Conservation (phyloP, 2,113 vertebrate genomes). For the Suncus etruscus region DNA sequence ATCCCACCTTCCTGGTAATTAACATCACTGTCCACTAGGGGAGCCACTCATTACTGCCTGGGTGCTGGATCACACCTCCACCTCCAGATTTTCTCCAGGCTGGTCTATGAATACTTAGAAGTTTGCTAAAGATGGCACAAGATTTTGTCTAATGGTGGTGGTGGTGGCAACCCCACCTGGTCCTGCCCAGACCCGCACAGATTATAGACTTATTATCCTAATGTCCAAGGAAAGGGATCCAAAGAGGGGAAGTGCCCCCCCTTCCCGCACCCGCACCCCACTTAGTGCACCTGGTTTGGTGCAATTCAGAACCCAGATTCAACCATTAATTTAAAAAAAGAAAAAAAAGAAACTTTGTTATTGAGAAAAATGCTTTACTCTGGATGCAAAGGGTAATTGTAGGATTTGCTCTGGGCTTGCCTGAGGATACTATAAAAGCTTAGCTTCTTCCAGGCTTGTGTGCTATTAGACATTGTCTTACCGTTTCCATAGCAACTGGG, state of each 20-base stretch:
- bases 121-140: neutral
- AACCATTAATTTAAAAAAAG: no score
- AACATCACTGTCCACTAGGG: neutral
- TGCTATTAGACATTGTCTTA: neutral
- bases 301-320: no score
- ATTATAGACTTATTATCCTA: neutral
- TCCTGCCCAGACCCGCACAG: neutral
- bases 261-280: no score
- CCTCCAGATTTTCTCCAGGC: neutral
- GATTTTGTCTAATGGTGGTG: neutral
- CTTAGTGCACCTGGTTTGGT: no score
- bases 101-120: neutral
- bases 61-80: fast-evolving
- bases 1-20: neutral
- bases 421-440: neutral
- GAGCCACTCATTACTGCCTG: neutral
- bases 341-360: neutral
- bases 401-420: neutral
- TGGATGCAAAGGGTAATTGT: neutral
- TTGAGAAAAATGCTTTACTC: neutral
- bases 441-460: conserved; percentile 7
- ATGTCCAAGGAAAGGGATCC: neutral
- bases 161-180: neutral
- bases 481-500: conserved; percentile 64
- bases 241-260: neutral